Evolutionary conservation across 2,113 vertebrate genomes (phyloP).

Genomic region (Pteropus alecto): DNA sequence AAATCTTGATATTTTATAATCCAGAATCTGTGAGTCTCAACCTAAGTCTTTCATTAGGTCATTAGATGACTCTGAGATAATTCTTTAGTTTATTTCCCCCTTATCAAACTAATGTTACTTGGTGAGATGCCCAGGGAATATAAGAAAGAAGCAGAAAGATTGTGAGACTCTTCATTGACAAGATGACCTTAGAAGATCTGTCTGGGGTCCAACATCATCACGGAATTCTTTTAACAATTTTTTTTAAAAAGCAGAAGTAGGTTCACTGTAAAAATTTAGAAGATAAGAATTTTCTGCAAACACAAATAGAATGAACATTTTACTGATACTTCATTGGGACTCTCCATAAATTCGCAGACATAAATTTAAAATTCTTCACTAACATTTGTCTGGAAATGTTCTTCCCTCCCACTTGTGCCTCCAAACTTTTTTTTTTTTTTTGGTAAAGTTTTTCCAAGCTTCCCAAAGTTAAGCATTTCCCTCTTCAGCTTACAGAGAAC

Average conservation of each 20-base stretch:
- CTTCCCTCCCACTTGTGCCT: not conserved
- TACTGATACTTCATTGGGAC: not conserved
- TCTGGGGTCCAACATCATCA: not conserved
- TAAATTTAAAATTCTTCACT: not conserved
- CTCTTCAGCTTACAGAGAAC: not conserved
- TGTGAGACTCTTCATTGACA: not conserved
- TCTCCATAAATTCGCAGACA: not conserved
- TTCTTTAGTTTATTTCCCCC: not conserved
- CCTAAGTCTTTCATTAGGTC: not conserved
- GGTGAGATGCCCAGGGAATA: not conserved
- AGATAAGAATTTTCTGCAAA: not conserved
- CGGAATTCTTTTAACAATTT: not conserved
- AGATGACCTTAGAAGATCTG: not conserved
- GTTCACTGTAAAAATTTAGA: not conserved
- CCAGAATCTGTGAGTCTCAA: not conserved
- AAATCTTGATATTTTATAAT: not conserved
- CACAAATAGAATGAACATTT: not conserved
- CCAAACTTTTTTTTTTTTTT: not conserved
- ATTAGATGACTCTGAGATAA: not conserved
- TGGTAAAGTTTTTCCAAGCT: not conserved
- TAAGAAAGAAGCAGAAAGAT: not conserved
- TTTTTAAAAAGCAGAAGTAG: not conserved
- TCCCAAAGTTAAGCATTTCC: not conserved
- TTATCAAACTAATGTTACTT: not conserved
- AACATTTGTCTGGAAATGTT: not conserved